Percentiles rank a stretch among this genome's conserved stretches.
Evolutionary conservation across 2,797 vertebrate species (phyloP).

Genomic region (Holocentrus rufus): DNA sequence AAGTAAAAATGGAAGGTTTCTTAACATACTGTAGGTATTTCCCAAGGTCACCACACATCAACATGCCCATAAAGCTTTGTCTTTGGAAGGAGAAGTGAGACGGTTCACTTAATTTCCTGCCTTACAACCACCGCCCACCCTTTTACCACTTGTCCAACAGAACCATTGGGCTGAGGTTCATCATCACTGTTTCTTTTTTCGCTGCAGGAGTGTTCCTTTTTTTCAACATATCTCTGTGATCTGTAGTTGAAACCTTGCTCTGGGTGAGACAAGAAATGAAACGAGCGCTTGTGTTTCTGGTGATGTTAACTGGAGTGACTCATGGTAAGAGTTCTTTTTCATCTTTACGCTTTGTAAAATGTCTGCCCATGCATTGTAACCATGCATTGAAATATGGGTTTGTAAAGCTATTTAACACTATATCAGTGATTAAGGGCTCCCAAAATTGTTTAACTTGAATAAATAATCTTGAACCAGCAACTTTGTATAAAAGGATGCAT

Average conservation of each 20-base stretch:
- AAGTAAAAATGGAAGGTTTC: not conserved
- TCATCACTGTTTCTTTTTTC: not conserved
- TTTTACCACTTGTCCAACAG: not conserved
- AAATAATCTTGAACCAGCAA: too few relatives aligned
- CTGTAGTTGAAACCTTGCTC: not conserved
- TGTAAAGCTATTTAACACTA: too few relatives aligned
- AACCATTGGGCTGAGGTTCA: not conserved
- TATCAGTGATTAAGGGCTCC: too few relatives aligned
- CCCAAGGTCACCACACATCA: not conserved
- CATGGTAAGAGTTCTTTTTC: conserved; percentile 54
- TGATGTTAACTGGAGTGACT: conserved; percentile 35
- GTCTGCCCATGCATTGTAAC: too few relatives aligned
- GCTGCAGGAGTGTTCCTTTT: not conserved
- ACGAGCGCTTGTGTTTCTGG: conserved; percentile 44
- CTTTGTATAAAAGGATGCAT: too few relatives aligned
- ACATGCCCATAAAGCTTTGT: accelerated
- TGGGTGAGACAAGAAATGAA: conserved; percentile 42
- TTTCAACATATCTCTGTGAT: not conserved
- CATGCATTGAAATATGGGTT: too few relatives aligned
- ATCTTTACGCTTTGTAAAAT: too few relatives aligned
- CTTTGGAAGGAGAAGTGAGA: conserved; percentile 41
- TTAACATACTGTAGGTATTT: not conserved
- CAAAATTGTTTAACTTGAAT: too few relatives aligned
- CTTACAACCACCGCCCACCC: not conserved
- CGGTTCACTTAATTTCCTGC: conserved; percentile 45